phyloP scores from a whole-genome alignment of 1,140 invertebrate genomes.

The Achroia grisella region DNA sequence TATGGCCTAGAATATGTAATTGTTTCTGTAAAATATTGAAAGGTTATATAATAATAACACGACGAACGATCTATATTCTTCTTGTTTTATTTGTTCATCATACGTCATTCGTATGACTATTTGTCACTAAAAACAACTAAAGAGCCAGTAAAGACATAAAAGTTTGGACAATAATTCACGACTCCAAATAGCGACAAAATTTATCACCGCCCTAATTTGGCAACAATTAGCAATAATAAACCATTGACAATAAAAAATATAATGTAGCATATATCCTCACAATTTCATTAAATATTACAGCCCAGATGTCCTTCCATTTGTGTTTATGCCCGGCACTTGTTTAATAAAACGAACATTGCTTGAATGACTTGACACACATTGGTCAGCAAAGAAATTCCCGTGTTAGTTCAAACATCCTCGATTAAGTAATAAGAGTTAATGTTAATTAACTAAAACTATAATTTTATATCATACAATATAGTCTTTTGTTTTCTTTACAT shows the following conservation, averaged over 20 bases:
- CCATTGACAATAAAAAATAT: conserved; percentile 23
- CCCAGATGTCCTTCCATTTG: conserved; percentile 34
- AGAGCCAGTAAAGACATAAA: too few relatives aligned
- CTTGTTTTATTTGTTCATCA: too few relatives aligned
- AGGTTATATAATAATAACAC: too few relatives aligned
- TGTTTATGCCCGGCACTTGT: conserved; percentile 28
- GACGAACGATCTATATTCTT: too few relatives aligned
- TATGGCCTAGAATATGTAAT: too few relatives aligned
- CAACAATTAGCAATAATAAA: conserved; percentile 28
- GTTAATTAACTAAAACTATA: too few relatives aligned
- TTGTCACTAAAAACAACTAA: too few relatives aligned
- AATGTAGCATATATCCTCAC: conserved; percentile 29
- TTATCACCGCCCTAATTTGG: neutral
- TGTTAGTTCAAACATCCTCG: neutral
- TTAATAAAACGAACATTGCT: conserved; percentile 54
- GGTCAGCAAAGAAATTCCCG: conserved; percentile 12
- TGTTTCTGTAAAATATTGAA: too few relatives aligned
- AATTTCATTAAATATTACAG: conserved; percentile 30
- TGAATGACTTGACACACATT: conserved; percentile 55
- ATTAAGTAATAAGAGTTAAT: neutral
- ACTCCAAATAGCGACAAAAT: neutral
- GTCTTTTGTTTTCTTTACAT: too few relatives aligned
- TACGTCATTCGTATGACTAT: too few relatives aligned
- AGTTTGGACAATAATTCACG: too few relatives aligned
- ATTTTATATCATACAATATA: too few relatives aligned